Conservation (phyloP, 2,888 invertebrate genomes). For the Dione juno region DNA sequence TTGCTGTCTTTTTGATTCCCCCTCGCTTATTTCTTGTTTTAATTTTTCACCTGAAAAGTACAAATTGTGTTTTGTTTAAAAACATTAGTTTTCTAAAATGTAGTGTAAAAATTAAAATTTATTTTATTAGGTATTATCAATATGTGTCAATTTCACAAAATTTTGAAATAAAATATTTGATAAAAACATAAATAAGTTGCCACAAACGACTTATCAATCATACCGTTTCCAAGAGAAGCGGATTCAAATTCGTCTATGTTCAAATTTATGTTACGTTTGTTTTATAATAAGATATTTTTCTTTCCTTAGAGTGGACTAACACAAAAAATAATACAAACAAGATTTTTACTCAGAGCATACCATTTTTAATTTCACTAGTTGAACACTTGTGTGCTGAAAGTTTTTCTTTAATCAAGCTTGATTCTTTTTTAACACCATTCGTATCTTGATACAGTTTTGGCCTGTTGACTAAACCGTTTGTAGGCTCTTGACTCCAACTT, state of each 20-base stretch:
- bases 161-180: no score
- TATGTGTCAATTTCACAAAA: no score
- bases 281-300: no score
- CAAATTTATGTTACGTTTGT: no score
- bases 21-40: slow-evolving; percentile 57
- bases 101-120: no score
- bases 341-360: slow-evolving; percentile 48
- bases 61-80: background rate
- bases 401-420: slow-evolving; percentile 62
- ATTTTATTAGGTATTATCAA: no score
- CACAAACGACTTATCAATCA: no score
- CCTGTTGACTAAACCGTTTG: slow-evolving; percentile 86
- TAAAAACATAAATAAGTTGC: no score
- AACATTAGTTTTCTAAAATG: no score
- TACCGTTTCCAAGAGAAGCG: no score
- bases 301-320: no score
- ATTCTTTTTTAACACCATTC: slow-evolving; percentile 70
- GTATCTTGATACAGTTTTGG: slow-evolving; percentile 83
- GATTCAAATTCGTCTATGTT: no score
- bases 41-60: slow-evolving; percentile 60
- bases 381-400: slow-evolving; percentile 60
- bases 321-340: background rate
- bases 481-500: slow-evolving; percentile 91
- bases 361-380: slow-evolving; percentile 66
- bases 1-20: slow-evolving; percentile 84